Conservation (phyloP, 2,888 invertebrate species). For the Pseudeuparius sepicola region DNA sequence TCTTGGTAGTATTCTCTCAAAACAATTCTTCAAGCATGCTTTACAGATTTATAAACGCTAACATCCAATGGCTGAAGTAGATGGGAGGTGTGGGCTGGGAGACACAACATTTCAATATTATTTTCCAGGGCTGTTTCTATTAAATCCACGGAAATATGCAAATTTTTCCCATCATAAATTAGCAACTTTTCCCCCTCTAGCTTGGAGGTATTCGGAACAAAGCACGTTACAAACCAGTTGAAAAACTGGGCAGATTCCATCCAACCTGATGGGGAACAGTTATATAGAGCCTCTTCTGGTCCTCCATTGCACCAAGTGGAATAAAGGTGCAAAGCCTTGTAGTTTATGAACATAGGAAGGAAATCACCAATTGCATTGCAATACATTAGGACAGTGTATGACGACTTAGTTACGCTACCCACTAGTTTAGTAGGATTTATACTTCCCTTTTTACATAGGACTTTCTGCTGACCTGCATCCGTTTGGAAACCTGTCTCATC, state of each 20-base stretch:
- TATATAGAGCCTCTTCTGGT: conserved; percentile 16
- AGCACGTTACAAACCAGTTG: conserved; percentile 19
- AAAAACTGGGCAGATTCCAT: conserved; percentile 19
- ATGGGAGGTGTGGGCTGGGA: conserved; percentile 18
- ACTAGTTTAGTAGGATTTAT: conserved; percentile 17
- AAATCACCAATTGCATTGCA: conserved; percentile 20
- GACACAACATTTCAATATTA: conserved; percentile 20
- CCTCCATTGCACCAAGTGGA: conserved; percentile 12
- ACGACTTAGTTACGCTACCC: conserved; percentile 17
- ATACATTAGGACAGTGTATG: conserved; percentile 19
- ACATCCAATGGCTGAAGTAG: conserved; percentile 18
- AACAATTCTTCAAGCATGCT: conserved; percentile 8
- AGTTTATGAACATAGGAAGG: conserved; percentile 19
- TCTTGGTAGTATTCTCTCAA: too few species aligned
- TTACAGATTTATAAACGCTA: conserved; percentile 16
- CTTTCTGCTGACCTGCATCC: conserved; percentile 18
- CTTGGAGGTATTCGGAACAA: conserved; percentile 11
- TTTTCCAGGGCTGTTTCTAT: conserved; percentile 14
- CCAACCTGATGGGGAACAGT: conserved; percentile 22
- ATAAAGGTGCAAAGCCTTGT: conserved; percentile 20
- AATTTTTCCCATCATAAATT: conserved; percentile 21
- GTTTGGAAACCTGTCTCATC: conserved; percentile 21
- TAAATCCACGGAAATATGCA: conserved; percentile 16
- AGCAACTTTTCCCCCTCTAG: conserved; percentile 16
- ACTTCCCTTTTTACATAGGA: conserved; percentile 15